These are phyloP conservation scores for Corbicula japonica DNA, from an alignment of 2,888 invertebrate species.

Conservation along the genomic window DNA sequence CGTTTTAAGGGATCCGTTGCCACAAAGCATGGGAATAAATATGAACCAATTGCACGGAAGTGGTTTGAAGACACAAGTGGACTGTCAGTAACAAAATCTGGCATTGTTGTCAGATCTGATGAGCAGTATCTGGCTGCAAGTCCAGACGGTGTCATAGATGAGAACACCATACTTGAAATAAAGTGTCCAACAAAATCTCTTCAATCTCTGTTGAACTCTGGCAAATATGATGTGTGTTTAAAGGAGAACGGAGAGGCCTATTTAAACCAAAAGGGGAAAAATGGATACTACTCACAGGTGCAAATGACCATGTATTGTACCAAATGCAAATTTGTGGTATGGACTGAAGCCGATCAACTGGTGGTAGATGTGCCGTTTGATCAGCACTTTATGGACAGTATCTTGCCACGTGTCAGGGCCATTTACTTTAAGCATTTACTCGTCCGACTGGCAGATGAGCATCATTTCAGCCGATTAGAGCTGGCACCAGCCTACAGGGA, in stretches of 20 bases:
- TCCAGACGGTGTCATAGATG: slow-evolving; percentile 35
- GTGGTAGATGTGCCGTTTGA: slow-evolving; percentile 24
- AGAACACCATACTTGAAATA: slow-evolving; percentile 32
- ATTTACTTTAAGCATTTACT: slow-evolving; percentile 35
- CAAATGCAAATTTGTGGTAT: slow-evolving; percentile 38
- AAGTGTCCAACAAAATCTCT: slow-evolving; percentile 39
- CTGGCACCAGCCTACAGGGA: slow-evolving; percentile 15
- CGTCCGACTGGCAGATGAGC: slow-evolving; percentile 16
- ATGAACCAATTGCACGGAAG: slow-evolving; percentile 30
- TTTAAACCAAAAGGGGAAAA: slow-evolving; percentile 30
- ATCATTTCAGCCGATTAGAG: slow-evolving; percentile 2
- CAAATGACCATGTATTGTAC: slow-evolving; percentile 39
- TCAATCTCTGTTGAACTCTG: not conserved
- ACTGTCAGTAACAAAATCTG: not conserved
- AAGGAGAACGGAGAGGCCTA: not conserved
- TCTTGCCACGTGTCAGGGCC: slow-evolving; percentile 16
- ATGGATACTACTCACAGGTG: slow-evolving; percentile 37
- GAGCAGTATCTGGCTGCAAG: slow-evolving; percentile 42
- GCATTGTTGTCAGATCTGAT: slow-evolving; percentile 7
- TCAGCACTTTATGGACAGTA: not conserved
- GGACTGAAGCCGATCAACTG: slow-evolving; percentile 13
- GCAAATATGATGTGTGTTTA: slow-evolving; percentile 21
- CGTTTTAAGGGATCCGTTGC: slow-evolving; percentile 39
- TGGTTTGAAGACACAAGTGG: slow-evolving; percentile 26
- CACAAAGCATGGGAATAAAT: slow-evolving; percentile 28